Percentiles rank a stretch among this genome's conserved stretches.
phyloP scores from a whole-genome alignment of 1,140 invertebrate species.

The Thaumetopoea pityocampa region DNA sequence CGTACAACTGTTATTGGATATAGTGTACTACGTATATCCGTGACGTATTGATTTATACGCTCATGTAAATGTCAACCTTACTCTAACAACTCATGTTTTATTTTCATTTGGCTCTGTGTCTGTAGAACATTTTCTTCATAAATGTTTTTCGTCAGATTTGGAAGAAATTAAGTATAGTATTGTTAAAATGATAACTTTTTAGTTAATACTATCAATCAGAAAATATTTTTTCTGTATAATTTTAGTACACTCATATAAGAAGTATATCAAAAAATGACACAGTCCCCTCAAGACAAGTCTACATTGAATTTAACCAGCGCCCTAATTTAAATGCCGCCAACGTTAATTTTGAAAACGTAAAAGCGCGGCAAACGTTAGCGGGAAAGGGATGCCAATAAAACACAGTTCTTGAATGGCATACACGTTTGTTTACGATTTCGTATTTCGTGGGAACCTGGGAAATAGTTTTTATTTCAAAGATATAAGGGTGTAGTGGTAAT shows the following conservation, averaged over 20 bases:
- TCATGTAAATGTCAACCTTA: constrained; percentile 33
- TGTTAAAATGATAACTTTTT: constrained; percentile 25
- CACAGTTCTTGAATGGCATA: constrained; percentile 57
- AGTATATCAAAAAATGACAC: constrained; percentile 69
- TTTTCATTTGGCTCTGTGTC: constrained; percentile 17
- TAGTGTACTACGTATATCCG: constrained; percentile 71
- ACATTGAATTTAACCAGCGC: constrained; percentile 65
- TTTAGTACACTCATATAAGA: constrained; percentile 47
- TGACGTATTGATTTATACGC: constrained; percentile 36
- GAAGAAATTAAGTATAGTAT: constrained; percentile 30
- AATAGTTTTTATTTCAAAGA: constrained; percentile 68
- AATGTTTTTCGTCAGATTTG: constrained; percentile 45
- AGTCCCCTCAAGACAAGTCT: constrained; percentile 55
- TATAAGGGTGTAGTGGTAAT: constrained; percentile 47
- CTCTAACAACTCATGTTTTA: background rate
- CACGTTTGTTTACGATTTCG: constrained; percentile 73
- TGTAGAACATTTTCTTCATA: constrained; percentile 59
- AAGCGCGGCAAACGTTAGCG: constrained; percentile 68
- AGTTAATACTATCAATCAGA: constrained; percentile 16
- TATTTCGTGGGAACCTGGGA: constrained; percentile 61
- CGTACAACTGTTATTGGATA: constrained; percentile 28
- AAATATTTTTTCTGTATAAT: constrained; percentile 37
- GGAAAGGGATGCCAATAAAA: constrained; percentile 73
- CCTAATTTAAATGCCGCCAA: constrained; percentile 71
- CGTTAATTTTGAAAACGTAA: constrained; percentile 65